Evolutionary conservation across 2,113 vertebrate genomes (phyloP).

Genomic region (Syngnathus floridae): DNA sequence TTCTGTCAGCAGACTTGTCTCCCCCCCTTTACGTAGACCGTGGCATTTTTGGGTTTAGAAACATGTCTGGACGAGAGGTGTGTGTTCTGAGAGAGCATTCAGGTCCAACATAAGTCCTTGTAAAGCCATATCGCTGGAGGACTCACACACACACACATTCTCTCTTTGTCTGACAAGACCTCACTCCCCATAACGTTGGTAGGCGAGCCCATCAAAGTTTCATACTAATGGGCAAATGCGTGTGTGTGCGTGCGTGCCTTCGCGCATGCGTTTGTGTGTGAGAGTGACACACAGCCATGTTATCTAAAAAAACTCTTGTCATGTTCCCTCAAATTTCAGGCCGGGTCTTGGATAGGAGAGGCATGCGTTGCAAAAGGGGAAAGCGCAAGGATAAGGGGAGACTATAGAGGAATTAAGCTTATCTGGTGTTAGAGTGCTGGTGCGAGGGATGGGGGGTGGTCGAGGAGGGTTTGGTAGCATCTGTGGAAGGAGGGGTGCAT

Average conservation of each 20-base stretch:
- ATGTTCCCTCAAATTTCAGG: conserved; percentile 40
- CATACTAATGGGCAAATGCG: conserved; percentile 62
- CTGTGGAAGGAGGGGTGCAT: conserved; percentile 7
- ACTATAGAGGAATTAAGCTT: conserved; percentile 32
- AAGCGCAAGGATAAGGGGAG: conserved; percentile 8
- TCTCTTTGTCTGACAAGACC: conserved; percentile 44
- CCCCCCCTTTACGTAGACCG: conserved; percentile 4
- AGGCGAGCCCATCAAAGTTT: conserved; percentile 68
- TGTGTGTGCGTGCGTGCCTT: conserved; percentile 19
- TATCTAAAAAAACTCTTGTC: conserved; percentile 24
- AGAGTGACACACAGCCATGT: background rate
- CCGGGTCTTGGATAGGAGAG: conserved; percentile 28
- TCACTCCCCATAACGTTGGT: conserved; percentile 45
- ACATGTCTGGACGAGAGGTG: conserved; percentile 23
- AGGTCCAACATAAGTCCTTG: conserved; percentile 14
- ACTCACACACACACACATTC: conserved; percentile 13
- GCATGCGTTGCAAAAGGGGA: conserved; percentile 6
- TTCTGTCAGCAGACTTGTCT: conserved; percentile 10
- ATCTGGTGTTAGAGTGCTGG: conserved; percentile 43
- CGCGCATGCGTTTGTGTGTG: conserved; percentile 4
- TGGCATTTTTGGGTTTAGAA: conserved; percentile 18
- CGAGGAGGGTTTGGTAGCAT: conserved; percentile 8
- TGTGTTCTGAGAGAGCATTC: conserved; percentile 6
- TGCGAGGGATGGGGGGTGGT: conserved; percentile 23
- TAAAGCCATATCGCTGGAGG: conserved; percentile 26